Evolutionary conservation across 2,888 invertebrate species (phyloP), one percentile per base, ranked within the genome.

Genomic region (Bedellia somnulentella): DNA sequence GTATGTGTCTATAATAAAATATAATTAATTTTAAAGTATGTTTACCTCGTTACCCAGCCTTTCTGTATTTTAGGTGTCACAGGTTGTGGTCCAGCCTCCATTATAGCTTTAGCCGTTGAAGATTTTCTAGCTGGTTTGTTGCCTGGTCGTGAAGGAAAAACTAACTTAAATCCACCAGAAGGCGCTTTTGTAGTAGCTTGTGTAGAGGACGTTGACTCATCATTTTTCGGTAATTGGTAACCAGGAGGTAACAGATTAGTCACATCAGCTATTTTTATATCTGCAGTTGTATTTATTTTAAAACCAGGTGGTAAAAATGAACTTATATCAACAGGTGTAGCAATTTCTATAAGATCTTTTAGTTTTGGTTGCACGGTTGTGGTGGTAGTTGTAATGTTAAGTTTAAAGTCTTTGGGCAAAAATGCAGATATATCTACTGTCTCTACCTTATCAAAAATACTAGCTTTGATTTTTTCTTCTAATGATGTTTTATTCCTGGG

Each of bases 31-130:
- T n/a, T n/a, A n/a, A n/a, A n/a, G n/a, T n/a, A n/a, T n/a, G 15
- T 34, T 49, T 68, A 87, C 83, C 92, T 86, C 13, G 80, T 81
- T 1, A 92, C 92, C 82, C 91, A 91, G 41, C 91, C 92, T 57
- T 88, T 90, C 38, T 86, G 85, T 43, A 92, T 91, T 30, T 83
- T 80, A 4, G 88, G 88, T 1, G 73, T 59, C 0, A 57, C 52
- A 22, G 51, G 60, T 33, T 54, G 61, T 23, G 80, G 79, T 2
- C 78, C 79, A 15, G 67, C 66, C 2, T 41, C 54, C 15, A 53
- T 40, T 36, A 12, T 47, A 9, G 80, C 59, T 45, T 75, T 79
- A 1, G 83, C 73, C 4, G 86, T 83, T 2, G 81, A 75, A n/a
- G 57, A 58, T 52, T 81, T 75, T 46, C 81, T 57, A 44, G 59